These are phyloP conservation scores for Drosophila peninsularis DNA, from an alignment of 2,888 invertebrate genomes.

Conservation along the genomic window DNA sequence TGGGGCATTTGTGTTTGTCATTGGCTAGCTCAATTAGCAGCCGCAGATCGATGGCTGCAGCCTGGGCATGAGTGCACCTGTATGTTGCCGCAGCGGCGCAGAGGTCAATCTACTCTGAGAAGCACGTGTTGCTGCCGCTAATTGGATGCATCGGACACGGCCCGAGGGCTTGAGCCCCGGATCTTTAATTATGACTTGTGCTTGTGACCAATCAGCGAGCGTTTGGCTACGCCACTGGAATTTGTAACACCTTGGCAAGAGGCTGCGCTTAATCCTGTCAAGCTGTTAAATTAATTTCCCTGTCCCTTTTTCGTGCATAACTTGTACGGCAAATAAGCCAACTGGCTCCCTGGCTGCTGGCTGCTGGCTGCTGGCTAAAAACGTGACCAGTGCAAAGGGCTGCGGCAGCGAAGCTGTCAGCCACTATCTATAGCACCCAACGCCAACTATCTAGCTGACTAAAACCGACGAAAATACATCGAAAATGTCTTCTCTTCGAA, in stretches of 20 bases:
- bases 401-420: too few relatives aligned
- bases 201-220: conserved; percentile 73
- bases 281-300: conserved; percentile 78
- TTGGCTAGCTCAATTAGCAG: conserved; percentile 69
- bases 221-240: conserved; percentile 61
- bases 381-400: conserved; percentile 52
- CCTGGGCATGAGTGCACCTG: conserved; percentile 51
- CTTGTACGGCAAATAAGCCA: conserved; percentile 50
- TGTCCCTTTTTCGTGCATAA: conserved; percentile 53
- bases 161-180: conserved; percentile 37
- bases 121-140: conserved; percentile 66
- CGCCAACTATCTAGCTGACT: too few relatives aligned
- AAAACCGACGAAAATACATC: too few relatives aligned
- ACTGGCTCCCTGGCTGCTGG: background rate
- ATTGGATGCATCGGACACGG: conserved; percentile 70
- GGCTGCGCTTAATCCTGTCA: conserved; percentile 69
- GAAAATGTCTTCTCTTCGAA: background rate
- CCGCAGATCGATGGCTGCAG: conserved; percentile 55
- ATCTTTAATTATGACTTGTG: conserved; percentile 68
- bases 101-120: conserved; percentile 57
- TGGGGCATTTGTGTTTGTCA: conserved; percentile 71
- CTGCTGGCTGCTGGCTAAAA: conserved; percentile 38
- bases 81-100: conserved; percentile 10
- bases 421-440: too few relatives aligned
- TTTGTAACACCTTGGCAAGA: conserved; percentile 47